These are phyloP conservation scores for Edolisoma coerulescens DNA, from an alignment of 2,113 vertebrate genomes.

Conservation along the genomic window DNA sequence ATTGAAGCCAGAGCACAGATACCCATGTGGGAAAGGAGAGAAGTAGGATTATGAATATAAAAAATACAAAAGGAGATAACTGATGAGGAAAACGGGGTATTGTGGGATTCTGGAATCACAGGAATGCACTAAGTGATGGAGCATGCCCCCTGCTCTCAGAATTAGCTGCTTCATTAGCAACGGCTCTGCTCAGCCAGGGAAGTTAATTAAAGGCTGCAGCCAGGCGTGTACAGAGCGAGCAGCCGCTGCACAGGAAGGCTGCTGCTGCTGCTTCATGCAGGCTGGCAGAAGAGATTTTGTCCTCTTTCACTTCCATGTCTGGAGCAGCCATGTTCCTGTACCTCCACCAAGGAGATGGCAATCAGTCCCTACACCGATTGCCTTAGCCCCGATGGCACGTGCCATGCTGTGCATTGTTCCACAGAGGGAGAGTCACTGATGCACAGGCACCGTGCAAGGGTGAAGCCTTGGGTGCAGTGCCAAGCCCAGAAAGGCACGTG, in stretches of 20 bases:
- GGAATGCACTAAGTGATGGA: slow-evolving; percentile 4
- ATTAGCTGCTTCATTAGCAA: slow-evolving; percentile 59
- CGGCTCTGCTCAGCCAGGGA: slow-evolving; percentile 42
- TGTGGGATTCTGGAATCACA: neutral
- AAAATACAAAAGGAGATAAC: neutral
- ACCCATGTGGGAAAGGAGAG: neutral
- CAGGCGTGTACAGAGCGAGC: neutral
- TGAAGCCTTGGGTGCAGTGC: neutral
- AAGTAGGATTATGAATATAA: neutral
- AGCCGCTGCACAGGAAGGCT: neutral
- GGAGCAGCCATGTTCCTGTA: neutral
- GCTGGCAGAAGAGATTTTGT: neutral
- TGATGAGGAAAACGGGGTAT: neutral
- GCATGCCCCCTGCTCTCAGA: slow-evolving; percentile 47
- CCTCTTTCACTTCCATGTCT: neutral
- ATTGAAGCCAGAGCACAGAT: neutral
- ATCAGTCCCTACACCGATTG: neutral
- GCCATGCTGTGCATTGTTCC: fast-evolving
- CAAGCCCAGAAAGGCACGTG: neutral
- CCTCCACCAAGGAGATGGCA: neutral
- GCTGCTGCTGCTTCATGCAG: neutral
- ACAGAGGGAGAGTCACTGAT: neutral
- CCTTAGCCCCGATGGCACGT: fast-evolving
- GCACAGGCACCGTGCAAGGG: no score
- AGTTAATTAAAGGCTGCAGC: slow-evolving; percentile 66